These are phyloP conservation scores for Naja naja DNA, from an alignment of 2,113 vertebrate species.

Conservation along the genomic window DNA sequence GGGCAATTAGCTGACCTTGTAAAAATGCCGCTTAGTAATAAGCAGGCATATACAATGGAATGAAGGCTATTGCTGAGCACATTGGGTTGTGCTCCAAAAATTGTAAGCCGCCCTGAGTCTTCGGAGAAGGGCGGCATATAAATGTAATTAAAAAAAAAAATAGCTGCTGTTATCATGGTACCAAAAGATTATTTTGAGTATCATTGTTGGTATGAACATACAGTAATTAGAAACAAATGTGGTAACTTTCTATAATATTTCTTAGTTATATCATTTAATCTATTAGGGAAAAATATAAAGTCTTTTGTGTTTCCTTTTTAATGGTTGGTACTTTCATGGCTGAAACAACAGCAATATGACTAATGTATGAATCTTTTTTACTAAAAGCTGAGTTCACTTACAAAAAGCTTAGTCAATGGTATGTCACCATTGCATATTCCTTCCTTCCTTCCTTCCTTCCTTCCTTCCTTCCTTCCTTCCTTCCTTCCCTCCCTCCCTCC, in stretches of 20 bases:
- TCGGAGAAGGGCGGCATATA: too few species aligned
- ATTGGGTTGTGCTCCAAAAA: too few species aligned
- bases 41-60: too few species aligned
- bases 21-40: too few species aligned
- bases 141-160: too few species aligned
- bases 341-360: not conserved
- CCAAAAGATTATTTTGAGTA: not conserved
- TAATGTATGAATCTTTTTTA: not conserved
- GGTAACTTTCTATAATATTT: conserved; percentile 16
- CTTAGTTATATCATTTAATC: not conserved
- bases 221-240: not conserved
- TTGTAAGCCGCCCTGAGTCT: too few species aligned
- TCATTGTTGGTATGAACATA: not conserved
- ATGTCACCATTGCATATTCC: not conserved
- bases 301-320: not conserved
- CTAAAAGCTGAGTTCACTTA: not conserved
- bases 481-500: too few species aligned
- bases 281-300: not conserved
- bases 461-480: too few species aligned
- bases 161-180: not conserved
- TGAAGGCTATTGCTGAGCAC: too few species aligned
- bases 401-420: not conserved
- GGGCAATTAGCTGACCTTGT: too few species aligned
- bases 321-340: not conserved
- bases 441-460: too few species aligned